Conservation (phyloP, 2,797 vertebrate genomes). For the Molossus alvarezi region DNA sequence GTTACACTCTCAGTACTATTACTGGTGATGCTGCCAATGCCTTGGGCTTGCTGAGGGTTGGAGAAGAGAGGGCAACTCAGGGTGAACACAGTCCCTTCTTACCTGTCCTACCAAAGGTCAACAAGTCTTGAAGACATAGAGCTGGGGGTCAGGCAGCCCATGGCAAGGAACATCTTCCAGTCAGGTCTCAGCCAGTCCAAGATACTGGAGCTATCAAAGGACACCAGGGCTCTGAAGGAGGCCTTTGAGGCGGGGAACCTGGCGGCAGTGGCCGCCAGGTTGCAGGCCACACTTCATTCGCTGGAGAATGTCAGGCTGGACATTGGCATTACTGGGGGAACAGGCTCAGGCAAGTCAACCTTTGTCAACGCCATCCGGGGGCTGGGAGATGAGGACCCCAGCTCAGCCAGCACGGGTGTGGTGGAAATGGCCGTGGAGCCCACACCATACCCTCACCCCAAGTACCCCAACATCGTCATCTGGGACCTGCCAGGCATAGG, state of each 20-base stretch:
- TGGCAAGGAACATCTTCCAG: not conserved
- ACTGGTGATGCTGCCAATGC: not conserved
- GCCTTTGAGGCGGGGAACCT: constrained; percentile 55
- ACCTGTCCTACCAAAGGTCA: not conserved
- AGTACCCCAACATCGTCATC: constrained; percentile 80
- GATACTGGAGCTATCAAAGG: not conserved
- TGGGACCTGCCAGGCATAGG: constrained; percentile 90
- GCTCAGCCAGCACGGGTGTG: constrained; percentile 55
- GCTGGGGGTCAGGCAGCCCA: not conserved
- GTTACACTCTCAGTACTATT: not conserved
- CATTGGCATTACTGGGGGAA: constrained; percentile 61
- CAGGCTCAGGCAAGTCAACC: constrained; percentile 68
- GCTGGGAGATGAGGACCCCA: constrained; percentile 63
- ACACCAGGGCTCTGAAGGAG: constrained; percentile 17
- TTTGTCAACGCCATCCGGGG: constrained; percentile 76
- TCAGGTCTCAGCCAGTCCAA: not conserved
- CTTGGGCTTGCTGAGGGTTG: not conserved
- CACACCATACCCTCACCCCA: constrained; percentile 82
- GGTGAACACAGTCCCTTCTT: not conserved
- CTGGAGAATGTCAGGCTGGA: constrained; percentile 62
- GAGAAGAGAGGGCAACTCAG: not conserved
- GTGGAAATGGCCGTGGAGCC: constrained; percentile 56
- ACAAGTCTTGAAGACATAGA: not conserved
- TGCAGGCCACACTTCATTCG: constrained; percentile 56
- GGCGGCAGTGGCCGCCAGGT: not conserved